Conservation (phyloP, 2,888 invertebrate species). For the Phortica magna region DNA sequence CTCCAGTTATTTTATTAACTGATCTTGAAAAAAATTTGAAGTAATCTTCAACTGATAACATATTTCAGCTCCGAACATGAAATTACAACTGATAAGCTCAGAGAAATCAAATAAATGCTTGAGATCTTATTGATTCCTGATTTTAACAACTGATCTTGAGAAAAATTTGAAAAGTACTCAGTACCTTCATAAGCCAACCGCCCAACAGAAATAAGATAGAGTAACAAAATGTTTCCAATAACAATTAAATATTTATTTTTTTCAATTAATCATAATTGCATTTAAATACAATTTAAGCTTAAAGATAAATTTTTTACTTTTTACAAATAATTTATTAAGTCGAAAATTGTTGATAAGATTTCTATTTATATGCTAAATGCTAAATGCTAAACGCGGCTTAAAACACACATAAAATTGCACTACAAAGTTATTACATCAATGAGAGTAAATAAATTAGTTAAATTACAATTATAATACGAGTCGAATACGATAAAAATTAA, state of each 20-base stretch:
- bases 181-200: neutral
- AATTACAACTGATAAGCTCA: too few relatives aligned
- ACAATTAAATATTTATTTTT: slow-evolving; percentile 70
- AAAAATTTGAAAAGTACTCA: too few relatives aligned
- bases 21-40: too few relatives aligned
- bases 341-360: neutral
- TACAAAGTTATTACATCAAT: slow-evolving; percentile 42
- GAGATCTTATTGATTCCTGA: too few relatives aligned
- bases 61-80: too few relatives aligned
- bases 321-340: slow-evolving; percentile 9
- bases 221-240: slow-evolving; percentile 47
- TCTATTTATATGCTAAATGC: neutral
- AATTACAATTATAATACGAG: slow-evolving; percentile 13
- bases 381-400: slow-evolving; percentile 10
- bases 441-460: slow-evolving; percentile 31
- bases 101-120: too few relatives aligned
- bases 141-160: too few relatives aligned
- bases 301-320: slow-evolving; percentile 14
- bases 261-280: slow-evolving; percentile 14
- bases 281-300: slow-evolving; percentile 21
- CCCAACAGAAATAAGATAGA: neutral
- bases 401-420: slow-evolving; percentile 57
- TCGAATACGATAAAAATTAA: slow-evolving; percentile 62
- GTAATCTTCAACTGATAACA: too few relatives aligned
- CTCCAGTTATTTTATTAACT: too few relatives aligned